These are phyloP conservation scores for Hyaena hyaena DNA, from an alignment of 2,113 vertebrate genomes.

Conservation along the genomic window DNA sequence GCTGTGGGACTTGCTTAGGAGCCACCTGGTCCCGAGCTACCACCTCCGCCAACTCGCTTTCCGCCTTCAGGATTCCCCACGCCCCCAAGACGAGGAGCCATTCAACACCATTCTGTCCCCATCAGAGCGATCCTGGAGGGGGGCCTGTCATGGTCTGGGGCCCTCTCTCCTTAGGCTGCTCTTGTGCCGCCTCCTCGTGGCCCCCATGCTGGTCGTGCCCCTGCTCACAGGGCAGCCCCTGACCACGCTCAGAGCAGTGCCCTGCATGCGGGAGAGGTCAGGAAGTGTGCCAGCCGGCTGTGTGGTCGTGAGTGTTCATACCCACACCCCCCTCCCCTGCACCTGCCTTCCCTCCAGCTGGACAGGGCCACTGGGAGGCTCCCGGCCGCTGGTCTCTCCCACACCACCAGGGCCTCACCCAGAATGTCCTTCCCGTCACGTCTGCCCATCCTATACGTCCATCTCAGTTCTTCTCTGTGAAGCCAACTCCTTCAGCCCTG, in stretches of 20 bases:
- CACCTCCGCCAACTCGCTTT: not conserved
- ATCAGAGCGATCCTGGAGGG: not conserved
- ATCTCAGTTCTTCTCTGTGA: not conserved
- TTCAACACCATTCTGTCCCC: not conserved
- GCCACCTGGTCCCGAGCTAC: not conserved
- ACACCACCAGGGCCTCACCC: not conserved
- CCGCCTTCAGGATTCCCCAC: not conserved
- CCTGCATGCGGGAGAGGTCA: fast-evolving
- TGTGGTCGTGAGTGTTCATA: fast-evolving
- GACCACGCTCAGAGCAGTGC: not conserved
- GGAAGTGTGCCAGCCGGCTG: fast-evolving
- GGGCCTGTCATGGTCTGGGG: not conserved
- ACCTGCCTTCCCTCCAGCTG: not conserved
- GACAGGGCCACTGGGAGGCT: not conserved
- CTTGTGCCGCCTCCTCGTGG: not conserved
- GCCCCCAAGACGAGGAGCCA: not conserved
- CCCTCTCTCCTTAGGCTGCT: not conserved
- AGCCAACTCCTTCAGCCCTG: not conserved
- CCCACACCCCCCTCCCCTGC: fast-evolving
- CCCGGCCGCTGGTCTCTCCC: fast-evolving
- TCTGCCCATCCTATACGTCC: not conserved
- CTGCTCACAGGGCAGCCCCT: not conserved
- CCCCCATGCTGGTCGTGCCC: not conserved
- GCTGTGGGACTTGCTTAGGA: not conserved
- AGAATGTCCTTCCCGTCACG: not conserved